Evolutionary conservation across 2,113 vertebrate genomes (phyloP).

Genomic region (Phoenicopterus ruber): DNA sequence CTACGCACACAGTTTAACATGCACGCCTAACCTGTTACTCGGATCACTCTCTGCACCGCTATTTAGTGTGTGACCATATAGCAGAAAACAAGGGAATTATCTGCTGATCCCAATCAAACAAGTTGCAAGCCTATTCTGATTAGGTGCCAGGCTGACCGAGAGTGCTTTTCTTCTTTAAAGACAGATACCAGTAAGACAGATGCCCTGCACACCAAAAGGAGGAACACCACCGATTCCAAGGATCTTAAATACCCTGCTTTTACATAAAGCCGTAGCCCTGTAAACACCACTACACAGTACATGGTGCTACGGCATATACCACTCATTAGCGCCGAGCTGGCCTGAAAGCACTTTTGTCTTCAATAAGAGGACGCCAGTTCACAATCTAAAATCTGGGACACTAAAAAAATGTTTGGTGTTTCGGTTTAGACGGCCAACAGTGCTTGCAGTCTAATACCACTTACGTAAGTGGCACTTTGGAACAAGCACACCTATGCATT

Average conservation of each 20-base stretch:
- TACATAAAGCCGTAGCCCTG: background rate
- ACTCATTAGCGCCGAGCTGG: background rate
- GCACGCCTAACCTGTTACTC: background rate
- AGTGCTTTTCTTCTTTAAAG: background rate
- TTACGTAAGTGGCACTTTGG: background rate
- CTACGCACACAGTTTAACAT: accelerated
- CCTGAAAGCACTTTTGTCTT: background rate
- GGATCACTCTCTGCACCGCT: background rate
- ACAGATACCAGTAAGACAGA: background rate
- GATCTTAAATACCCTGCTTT: background rate
- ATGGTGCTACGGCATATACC: accelerated
- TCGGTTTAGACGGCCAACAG: background rate
- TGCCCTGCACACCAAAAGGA: background rate
- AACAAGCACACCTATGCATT: background rate
- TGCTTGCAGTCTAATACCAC: background rate
- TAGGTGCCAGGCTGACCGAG: background rate
- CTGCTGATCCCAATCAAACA: background rate
- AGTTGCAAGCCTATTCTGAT: background rate
- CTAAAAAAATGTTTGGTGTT: background rate
- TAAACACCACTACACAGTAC: background rate
- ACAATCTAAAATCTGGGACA: background rate
- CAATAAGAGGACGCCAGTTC: background rate
- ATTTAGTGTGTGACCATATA: accelerated
- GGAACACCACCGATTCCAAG: background rate
- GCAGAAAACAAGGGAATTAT: background rate